Evolutionary conservation across 2,113 vertebrate species (phyloP), one percentile per base, ranked within the genome.

Genomic region (Rhabdornis inornatus): DNA sequence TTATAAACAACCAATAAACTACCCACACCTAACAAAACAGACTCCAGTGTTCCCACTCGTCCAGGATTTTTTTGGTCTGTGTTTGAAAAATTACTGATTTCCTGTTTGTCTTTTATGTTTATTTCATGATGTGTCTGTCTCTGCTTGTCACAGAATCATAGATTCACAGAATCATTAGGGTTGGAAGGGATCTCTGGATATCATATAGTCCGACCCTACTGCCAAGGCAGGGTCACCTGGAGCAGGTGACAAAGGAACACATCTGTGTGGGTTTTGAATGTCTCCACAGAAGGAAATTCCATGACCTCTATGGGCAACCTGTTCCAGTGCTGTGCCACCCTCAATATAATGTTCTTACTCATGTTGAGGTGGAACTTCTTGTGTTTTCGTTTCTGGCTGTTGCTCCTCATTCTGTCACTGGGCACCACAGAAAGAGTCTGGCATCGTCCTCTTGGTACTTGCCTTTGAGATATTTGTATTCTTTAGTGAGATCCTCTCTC

Each of bases 251-350:
- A 66, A 27, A 44, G 19, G 28, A 52, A 25, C 19, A 16, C 2
- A 7, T 39, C 23, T 10, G 25, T 23, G 24, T 53, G 24, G 10
- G 4, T 30, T 75, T 40, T 45, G 11, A 60, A 4, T 53, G 13
- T 31, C 14, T 53, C 9, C 30, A 60, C 7, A 39, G 15, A 40
- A 13, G 39, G 4, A 68, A 28, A 68, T n/a, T 66, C 53, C 39
- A 21, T 4, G 0, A 18, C 6, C 2, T 47, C 16, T 9, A 7
- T n/a, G 40, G 39, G 24, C 13, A 60, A 9, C 13, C 17, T 40
- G 6, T n/a, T 68, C 44, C 39, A 68, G 1, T 59, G 37, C 61
- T 60, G 15, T 60, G 11, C 9, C 13, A 39, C 13, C 6, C 10
- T 59, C 28, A 22, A 4, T 24, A 11, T 30, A 17, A 45, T 8